phyloP scores from a whole-genome alignment of 2,888 invertebrate genomes.

The Aphodius granarius region DNA sequence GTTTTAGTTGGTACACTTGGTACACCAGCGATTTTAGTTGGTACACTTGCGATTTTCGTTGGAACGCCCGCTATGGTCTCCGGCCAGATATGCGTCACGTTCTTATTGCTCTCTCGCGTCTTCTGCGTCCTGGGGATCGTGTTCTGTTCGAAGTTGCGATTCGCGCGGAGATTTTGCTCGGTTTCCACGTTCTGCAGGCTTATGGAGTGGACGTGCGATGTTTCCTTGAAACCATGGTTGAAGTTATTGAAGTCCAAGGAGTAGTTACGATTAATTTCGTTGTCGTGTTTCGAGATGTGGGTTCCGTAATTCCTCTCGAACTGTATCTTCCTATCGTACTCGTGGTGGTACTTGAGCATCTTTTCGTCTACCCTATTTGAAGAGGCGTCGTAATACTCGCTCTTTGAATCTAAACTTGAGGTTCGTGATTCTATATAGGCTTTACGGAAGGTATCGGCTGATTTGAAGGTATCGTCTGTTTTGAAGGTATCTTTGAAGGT shows the following conservation, averaged over 20 bases:
- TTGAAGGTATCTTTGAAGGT: too few species aligned
- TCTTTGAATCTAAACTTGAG: slow-evolving; percentile 69
- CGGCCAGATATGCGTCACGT: slow-evolving; percentile 59
- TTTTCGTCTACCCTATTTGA: slow-evolving; percentile 44
- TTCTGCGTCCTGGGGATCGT: slow-evolving; percentile 52
- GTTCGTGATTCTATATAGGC: slow-evolving; percentile 62
- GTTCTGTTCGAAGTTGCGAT: slow-evolving; percentile 57
- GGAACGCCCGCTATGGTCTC: slow-evolving; percentile 59
- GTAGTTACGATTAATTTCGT: slow-evolving; percentile 32
- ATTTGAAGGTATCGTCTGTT: too few species aligned
- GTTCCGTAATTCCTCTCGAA: slow-evolving; percentile 54
- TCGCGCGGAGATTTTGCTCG: slow-evolving; percentile 61
- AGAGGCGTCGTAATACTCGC: slow-evolving; percentile 62
- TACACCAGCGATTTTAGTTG: slow-evolving; percentile 56
- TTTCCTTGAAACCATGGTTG: slow-evolving; percentile 53
- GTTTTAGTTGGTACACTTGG: neutral
- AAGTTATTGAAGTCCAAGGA: slow-evolving; percentile 31
- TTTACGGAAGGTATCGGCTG: slow-evolving; percentile 41
- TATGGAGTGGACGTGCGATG: slow-evolving; percentile 66
- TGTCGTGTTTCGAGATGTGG: slow-evolving; percentile 40
- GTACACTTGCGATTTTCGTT: slow-evolving; percentile 56
- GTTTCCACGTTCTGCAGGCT: slow-evolving; percentile 73
- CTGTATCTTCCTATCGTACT: slow-evolving; percentile 51
- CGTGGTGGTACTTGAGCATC: slow-evolving; percentile 38
- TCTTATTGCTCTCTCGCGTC: slow-evolving; percentile 34